Conservation (phyloP, 2,888 invertebrate genomes). For the Dolichopus griseipennis region DNA sequence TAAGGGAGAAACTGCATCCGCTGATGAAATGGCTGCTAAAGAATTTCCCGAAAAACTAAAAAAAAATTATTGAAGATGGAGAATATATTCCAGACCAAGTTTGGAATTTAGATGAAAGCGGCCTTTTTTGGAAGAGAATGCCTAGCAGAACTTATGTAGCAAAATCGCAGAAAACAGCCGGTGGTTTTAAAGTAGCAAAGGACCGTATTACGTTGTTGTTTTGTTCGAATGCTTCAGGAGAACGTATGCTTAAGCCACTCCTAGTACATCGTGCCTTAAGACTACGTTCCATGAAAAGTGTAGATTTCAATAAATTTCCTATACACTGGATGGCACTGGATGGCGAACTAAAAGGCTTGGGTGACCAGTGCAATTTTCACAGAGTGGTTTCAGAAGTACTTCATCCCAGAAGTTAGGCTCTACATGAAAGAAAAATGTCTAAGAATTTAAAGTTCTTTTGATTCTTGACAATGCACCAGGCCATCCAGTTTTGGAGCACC, state of each 20-base stretch:
- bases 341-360: constrained; percentile 28
- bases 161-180: too few species aligned
- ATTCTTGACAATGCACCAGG: constrained; percentile 21
- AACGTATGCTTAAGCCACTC: too few species aligned
- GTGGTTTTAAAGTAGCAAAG: too few species aligned
- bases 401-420: constrained; percentile 22
- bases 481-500: constrained; percentile 16
- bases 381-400: constrained; percentile 23
- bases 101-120: too few species aligned
- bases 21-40: constrained; percentile 22
- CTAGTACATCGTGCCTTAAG: too few species aligned
- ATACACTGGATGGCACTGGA: constrained; percentile 30
- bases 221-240: too few species aligned
- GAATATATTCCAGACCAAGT: too few species aligned
- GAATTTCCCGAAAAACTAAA: constrained; percentile 22
- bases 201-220: too few species aligned
- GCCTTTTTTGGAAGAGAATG: too few species aligned
- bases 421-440: constrained; percentile 19
- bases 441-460: constrained; percentile 23
- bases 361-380: constrained; percentile 22
- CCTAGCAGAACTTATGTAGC: too few species aligned
- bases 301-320: constrained; percentile 25
- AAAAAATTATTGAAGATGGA: too few species aligned
- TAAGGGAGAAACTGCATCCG: constrained; percentile 24
- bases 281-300: too few species aligned